Evolutionary conservation across 2,888 invertebrate genomes (phyloP), one percentile per base, ranked within the genome.

Genomic region (Dione vanillae): DNA sequence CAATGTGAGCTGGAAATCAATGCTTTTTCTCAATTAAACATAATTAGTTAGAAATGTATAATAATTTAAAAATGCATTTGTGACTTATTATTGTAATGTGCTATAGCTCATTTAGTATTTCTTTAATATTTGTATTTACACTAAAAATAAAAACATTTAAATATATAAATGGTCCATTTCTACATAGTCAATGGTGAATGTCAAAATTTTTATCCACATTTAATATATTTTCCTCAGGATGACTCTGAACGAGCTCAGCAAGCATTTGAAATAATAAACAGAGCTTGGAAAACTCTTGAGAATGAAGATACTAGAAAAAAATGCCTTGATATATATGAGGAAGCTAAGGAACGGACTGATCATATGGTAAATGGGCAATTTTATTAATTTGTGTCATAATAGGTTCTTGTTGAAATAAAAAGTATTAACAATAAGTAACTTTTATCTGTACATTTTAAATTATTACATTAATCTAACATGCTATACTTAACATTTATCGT

Each of bases 321-420:
- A 88, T 99, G 99, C 85, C 94, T 98, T 91, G 99, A 99, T 80
- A 97, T 99, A 75, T 98, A 99, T 76, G 98, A 99, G 85, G 99
- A 99, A 88, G 99, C 99, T 0, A 98, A 97, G 89, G 98, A 97
- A 66, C 94, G 98, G 78, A 98, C 99, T 27, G 98, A 99, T 86
- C 96, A 98, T 80, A 98, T 97, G 96, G 98, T 97, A 94, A 85
- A 2, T 3, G 80, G 74, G 45, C 54, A 67, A 70, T 43, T 14
- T 11, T 12, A 43, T 16, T 40, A 41, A 7, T 12, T 41, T 40
- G 0, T 40, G 0, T 59, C 2, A 20, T 56, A 9, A 37, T 37
- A 9, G 2, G 9, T 16, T 47, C 16, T 47, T 47, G 16, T 47
- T 27, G 27, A 27, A 3, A 27, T 47, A 27, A 27, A 27, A 27